Base-by-base conservation (phyloP, 2,797 vertebrate genomes). In the Tragopan temminckii region DNA sequence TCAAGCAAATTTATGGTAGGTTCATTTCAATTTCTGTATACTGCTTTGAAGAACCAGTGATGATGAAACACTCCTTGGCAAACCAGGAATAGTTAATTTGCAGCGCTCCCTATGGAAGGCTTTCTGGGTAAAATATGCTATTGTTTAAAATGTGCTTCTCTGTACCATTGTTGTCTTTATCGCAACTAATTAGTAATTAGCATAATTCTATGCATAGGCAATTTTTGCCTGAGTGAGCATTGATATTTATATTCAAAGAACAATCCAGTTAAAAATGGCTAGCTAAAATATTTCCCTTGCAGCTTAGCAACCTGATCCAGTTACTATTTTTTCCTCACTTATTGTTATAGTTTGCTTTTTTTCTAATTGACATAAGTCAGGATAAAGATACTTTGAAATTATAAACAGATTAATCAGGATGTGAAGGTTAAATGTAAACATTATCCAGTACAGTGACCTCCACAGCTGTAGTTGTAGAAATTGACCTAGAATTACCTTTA, bases 231-330 rank as follows among this genome's bases (percentile, higher is more conserved):
- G 53, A 75, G 18, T 53, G 21, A 80, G 71, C 36, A 33, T 38
- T 74, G 23, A 15, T 90, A 79, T 53, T 89, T 93, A 50, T 81
- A 40, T 74, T 84, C 71, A 71, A 52, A 93, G 66, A 63, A 77
- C n/a, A 94, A 59, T 55, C n/a, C 24, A 40, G 29, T 88, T 88
- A 23, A 89, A 89, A 89, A 80, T 55, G 25, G 25, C 3, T 75
- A 76, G 33, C 31, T 80, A 1, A 88, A 72, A 18, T 80, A 68
- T 87, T 94, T 93, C 24, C 45, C 19, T 82, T 69, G 80, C 55
- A 90, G 42, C 46, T 78, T 91, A 94, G 63, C 50, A 92, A 75
- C 69, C 16, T 67, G 68, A 64, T 70, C 13, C 40, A 67, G 27
- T 80, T 76, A 3, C 29, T 64, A 46, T 52, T 80, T 87, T 55